Evolutionary conservation across 2,113 vertebrate species (phyloP), one percentile per base, ranked within the genome.

Genomic region (Takifugu flavidus): DNA sequence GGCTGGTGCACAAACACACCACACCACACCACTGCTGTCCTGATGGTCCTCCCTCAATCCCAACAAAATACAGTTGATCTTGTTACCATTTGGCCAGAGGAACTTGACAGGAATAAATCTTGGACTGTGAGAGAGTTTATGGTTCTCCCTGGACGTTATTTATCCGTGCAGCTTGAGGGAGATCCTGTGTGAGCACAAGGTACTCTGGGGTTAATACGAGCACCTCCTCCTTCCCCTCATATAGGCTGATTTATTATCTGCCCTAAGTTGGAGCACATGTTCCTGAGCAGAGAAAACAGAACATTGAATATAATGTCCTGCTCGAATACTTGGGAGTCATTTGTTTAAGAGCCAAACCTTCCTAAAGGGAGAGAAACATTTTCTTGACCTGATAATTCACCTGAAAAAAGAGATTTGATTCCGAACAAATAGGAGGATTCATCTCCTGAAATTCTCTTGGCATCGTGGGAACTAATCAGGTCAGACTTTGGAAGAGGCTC

Each of bases 201-300:
- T 81, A 83, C 87, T 82, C 72, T 71, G 74, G 80, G 83, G 88
- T 89, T 87, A 86, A 87, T 82, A 77, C 81, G 83, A 89, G 87
- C 84, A 84, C 83, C 87, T 89, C 86, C 84, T 82, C 70, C 84
- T 86, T 87, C 80, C 67, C 62, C 82, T 84, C 78, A 78, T 89
- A 85, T 79, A 72, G 62, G 72, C 70, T 87, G 88, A 91, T 91
- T 89, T 90, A 90, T 87, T 83, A 65, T 55, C 53, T 4, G 72
- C 70, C 75, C 82, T 89, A 89, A 92, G 84, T 84, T 81, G 76
- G 83, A 91, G 83, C 88, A 89, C 81, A 90, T 91, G 89, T 84
- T 85, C 74, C 76, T 73, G 53, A 82, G 85, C 82, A 73, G 82
- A 79, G 78, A 77, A 78, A 76, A 75, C 68, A 67, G 80, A 77